These are phyloP conservation scores for Scytalopus superciliaris DNA, from an alignment of 2,113 vertebrate genomes.

Conservation along the genomic window DNA sequence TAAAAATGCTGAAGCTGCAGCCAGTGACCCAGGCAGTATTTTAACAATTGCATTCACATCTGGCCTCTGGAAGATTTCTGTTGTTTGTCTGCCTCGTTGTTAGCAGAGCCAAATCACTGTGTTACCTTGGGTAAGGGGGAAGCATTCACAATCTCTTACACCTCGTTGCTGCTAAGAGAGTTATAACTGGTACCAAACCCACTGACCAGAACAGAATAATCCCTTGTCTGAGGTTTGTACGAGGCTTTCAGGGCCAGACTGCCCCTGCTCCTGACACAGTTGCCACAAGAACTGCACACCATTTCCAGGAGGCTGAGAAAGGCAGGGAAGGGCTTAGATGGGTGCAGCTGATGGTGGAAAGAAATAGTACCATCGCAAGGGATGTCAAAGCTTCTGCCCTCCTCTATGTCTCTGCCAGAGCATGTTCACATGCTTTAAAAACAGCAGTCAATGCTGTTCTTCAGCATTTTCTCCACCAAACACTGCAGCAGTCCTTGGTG, in stretches of 20 bases:
- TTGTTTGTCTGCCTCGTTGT: conserved; percentile 3
- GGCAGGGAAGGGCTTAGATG: not conserved
- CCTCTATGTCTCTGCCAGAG: not conserved
- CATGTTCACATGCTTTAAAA: too few species aligned
- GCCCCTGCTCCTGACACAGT: not conserved
- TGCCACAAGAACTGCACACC: not conserved
- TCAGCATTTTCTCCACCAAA: not conserved
- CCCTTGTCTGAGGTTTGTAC: not conserved
- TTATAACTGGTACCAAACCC: not conserved
- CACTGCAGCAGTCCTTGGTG: not conserved
- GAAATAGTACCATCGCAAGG: not conserved
- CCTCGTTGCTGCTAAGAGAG: not conserved
- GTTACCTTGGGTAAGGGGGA: not conserved
- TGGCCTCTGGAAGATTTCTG: conserved; percentile 41
- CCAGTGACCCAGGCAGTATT: conserved; percentile 1
- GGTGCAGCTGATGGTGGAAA: not conserved
- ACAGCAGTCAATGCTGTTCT: not conserved
- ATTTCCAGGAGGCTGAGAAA: not conserved
- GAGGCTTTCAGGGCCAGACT: not conserved
- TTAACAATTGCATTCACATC: conserved; percentile 49
- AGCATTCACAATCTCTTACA: not conserved
- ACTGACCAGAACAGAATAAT: not conserved
- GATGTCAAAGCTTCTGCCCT: not conserved
- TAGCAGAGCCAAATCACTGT: not conserved
- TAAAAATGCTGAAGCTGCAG: conserved; percentile 38